Percentiles rank a stretch among this genome's conserved stretches.
Evolutionary conservation across 2,797 vertebrate genomes (phyloP).

Genomic region (Platalea minor): DNA sequence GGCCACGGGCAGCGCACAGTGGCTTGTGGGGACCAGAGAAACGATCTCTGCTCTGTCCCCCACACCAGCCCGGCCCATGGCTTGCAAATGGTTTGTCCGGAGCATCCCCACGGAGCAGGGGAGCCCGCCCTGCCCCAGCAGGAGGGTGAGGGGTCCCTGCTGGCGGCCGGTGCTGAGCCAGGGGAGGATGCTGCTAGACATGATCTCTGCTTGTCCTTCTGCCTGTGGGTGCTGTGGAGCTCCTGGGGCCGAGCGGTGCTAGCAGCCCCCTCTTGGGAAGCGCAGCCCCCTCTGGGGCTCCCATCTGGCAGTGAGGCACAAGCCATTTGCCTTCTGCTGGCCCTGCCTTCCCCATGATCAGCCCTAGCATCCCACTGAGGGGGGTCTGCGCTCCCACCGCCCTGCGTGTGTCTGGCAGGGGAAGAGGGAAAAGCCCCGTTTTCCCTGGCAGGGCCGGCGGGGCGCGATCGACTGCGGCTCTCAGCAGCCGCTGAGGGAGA

Average conservation of each 20-base stretch:
- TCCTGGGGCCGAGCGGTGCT: neutral
- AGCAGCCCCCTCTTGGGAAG: neutral
- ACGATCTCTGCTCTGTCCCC: neutral
- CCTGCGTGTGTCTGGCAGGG: accelerated
- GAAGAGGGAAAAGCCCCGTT: neutral
- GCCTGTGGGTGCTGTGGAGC: too few species aligned
- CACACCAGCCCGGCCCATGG: accelerated
- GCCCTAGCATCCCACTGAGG: too few species aligned
- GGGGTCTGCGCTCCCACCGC: neutral
- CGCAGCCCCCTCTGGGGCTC: neutral
- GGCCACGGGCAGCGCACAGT: accelerated
- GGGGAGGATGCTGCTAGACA: neutral
- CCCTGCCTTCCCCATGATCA: neutral
- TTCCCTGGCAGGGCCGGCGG: neutral
- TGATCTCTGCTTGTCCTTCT: neutral
- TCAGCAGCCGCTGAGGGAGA: neutral
- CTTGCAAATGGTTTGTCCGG: neutral
- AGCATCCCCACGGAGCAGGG: neutral
- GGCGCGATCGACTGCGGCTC: neutral
- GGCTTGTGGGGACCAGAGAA: accelerated
- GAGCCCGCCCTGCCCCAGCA: neutral
- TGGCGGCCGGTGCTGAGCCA: neutral
- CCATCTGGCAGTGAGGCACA: neutral
- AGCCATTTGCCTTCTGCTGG: neutral
- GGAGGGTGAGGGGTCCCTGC: neutral